A percentile compares a stretch with the other conserved stretches of the same genome.
These are phyloP conservation scores for Lagodon rhomboides DNA, from an alignment of 2,797 vertebrate genomes.

Conservation along the genomic window DNA sequence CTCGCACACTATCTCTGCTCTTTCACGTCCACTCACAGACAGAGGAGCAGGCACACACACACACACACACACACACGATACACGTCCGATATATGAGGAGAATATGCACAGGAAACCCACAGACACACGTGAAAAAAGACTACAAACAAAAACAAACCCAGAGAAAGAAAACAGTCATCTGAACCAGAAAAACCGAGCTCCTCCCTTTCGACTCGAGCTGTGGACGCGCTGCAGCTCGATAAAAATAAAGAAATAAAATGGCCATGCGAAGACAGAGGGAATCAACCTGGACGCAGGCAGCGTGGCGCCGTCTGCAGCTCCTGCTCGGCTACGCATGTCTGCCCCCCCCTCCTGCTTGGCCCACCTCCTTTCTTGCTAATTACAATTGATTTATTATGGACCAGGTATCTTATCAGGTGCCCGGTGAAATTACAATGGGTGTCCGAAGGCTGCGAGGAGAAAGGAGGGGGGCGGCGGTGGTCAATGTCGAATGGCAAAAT, in stretches of 20 bases:
- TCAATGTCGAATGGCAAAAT: constrained; percentile 98
- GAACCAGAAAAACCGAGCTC: constrained; percentile 39
- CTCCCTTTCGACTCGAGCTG: constrained; percentile 37
- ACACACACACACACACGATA: constrained; percentile 15
- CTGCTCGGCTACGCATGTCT: constrained; percentile 79
- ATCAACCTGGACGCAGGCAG: constrained; percentile 55
- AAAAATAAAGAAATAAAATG: constrained; percentile 67
- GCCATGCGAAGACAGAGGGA: constrained; percentile 40
- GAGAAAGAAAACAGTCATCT: background rate
- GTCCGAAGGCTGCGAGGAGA: constrained; percentile 84
- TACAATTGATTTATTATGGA: constrained; percentile 99
- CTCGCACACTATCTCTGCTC: constrained; percentile 56
- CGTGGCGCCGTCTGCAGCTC: constrained; percentile 30
- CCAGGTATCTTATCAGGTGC: constrained; percentile 99
- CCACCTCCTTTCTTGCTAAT: constrained; percentile 92
- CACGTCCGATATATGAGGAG: constrained; percentile 10
- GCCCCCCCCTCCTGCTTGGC: constrained; percentile 76
- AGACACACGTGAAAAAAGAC: background rate
- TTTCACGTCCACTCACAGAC: constrained; percentile 16
- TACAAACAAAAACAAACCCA: background rate
- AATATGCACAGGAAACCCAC: background rate
- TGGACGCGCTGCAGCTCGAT: constrained; percentile 45
- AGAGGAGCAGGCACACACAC: background rate
- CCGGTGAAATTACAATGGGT: constrained; percentile 94
- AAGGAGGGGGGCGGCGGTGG: constrained; percentile 65